These are phyloP conservation scores for Salpingus planirostris DNA, from an alignment of 2,888 invertebrate species.

Conservation along the genomic window DNA sequence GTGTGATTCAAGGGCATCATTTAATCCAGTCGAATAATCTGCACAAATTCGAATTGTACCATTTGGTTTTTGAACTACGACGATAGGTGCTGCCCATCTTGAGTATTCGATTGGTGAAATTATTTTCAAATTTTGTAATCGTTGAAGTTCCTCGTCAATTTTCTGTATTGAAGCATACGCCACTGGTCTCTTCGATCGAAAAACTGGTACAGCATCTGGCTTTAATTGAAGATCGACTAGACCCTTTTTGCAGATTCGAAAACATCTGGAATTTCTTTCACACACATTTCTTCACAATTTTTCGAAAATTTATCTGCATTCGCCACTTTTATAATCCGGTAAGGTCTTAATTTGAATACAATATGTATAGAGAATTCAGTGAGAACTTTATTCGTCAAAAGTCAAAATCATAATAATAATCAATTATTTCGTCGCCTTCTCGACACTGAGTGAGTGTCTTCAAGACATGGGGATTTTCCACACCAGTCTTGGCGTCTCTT, in stretches of 20 bases:
- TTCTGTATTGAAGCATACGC: neutral
- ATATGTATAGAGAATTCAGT: too few relatives aligned
- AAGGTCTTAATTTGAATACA: too few relatives aligned
- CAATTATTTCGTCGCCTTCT: too few relatives aligned
- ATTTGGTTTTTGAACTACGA: neutral
- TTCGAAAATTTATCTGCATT: too few relatives aligned
- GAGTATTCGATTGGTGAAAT: neutral
- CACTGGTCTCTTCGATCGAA: neutral
- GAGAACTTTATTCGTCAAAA: too few relatives aligned
- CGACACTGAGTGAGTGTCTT: too few relatives aligned
- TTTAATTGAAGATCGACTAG: slow-evolving; percentile 12
- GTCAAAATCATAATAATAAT: too few relatives aligned
- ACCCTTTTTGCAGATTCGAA: slow-evolving; percentile 14
- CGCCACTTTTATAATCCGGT: too few relatives aligned
- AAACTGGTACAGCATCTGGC: neutral
- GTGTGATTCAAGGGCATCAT: neutral
- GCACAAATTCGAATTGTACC: slow-evolving; percentile 1
- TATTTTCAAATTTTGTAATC: neutral
- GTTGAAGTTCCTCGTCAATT: neutral
- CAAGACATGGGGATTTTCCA: too few relatives aligned
- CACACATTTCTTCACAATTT: too few relatives aligned
- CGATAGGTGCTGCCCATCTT: slow-evolving; percentile 1
- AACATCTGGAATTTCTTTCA: too few relatives aligned
- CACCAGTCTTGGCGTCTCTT: too few relatives aligned
- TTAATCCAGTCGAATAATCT: slow-evolving; percentile 1